These are phyloP conservation scores for Caloenas nicobarica DNA, from an alignment of 2,113 vertebrate species.

Conservation along the genomic window DNA sequence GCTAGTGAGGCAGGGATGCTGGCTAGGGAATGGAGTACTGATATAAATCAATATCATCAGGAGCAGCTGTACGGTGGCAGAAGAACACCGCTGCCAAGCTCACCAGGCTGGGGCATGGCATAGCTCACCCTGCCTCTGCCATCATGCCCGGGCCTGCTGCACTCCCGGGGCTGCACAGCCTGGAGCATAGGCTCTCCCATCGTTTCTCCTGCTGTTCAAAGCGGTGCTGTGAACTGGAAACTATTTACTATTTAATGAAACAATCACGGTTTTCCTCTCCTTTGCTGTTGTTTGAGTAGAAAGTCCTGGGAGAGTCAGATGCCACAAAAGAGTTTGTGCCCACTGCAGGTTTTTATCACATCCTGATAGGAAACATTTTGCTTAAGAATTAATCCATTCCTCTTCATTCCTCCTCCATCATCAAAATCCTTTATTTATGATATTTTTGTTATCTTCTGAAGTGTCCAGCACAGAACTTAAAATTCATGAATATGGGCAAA, in stretches of 20 bases:
- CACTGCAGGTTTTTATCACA: neutral
- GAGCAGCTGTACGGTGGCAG: too few species aligned
- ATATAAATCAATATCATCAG: too few species aligned
- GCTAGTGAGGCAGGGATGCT: neutral
- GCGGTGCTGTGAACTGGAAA: neutral
- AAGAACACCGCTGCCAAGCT: too few species aligned
- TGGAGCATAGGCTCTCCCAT: fast-evolving
- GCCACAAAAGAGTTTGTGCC: neutral
- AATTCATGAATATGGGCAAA: neutral
- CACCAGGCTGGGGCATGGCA: too few species aligned
- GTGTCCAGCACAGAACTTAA: neutral
- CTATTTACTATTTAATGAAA: neutral
- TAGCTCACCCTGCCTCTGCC: neutral
- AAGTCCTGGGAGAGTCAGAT: neutral
- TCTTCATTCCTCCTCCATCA: neutral
- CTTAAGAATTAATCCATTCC: neutral
- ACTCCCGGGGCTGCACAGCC: neutral
- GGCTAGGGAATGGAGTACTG: neutral
- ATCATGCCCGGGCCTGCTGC: fast-evolving
- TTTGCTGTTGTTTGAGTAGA: neutral
- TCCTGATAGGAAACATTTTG: neutral
- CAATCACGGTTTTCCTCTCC: neutral
- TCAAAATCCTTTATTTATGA: neutral
- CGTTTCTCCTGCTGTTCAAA: neutral
- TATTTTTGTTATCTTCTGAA: neutral